Conservation (phyloP, 2,113 vertebrate genomes). For the Ctenomys sociabilis region DNA sequence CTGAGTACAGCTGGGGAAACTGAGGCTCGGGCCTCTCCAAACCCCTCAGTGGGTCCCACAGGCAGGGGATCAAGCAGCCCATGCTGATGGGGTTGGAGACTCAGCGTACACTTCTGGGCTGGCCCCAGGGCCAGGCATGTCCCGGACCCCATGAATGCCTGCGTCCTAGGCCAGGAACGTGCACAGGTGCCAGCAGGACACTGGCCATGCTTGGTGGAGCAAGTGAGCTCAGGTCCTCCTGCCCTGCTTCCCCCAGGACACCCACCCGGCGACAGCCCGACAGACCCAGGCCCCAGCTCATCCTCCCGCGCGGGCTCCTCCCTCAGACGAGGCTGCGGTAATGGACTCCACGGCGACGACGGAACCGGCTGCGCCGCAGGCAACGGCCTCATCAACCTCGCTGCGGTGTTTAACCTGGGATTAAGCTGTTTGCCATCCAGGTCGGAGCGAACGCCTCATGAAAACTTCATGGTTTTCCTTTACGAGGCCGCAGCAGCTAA, state of each 20-base stretch:
- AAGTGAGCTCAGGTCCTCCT: neutral
- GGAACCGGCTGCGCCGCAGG: neutral
- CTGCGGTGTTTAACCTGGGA: constrained; percentile 20
- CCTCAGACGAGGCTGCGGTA: neutral
- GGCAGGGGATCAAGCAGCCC: neutral
- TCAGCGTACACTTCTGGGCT: rapidly evolving
- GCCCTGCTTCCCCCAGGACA: neutral
- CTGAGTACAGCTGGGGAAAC: neutral
- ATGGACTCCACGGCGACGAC: neutral
- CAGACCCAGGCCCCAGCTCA: rapidly evolving
- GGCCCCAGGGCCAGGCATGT: neutral
- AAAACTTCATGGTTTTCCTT: constrained; percentile 53
- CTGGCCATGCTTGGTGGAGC: neutral
- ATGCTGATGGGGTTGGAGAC: rapidly evolving
- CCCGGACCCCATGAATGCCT: neutral
- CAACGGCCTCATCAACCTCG: neutral
- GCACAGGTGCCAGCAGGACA: neutral
- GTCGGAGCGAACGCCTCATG: neutral
- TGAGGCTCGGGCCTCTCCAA: neutral
- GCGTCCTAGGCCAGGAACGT: neutral
- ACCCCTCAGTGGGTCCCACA: neutral
- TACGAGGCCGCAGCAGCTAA: neutral
- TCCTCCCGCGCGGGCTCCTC: neutral
- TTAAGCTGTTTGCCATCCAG: neutral
- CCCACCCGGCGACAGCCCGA: neutral